A percentile compares a stretch with the other conserved stretches of the same genome.
Evolutionary conservation across 2,797 vertebrate species (phyloP).

Genomic region (Coregonus suidteri): DNA sequence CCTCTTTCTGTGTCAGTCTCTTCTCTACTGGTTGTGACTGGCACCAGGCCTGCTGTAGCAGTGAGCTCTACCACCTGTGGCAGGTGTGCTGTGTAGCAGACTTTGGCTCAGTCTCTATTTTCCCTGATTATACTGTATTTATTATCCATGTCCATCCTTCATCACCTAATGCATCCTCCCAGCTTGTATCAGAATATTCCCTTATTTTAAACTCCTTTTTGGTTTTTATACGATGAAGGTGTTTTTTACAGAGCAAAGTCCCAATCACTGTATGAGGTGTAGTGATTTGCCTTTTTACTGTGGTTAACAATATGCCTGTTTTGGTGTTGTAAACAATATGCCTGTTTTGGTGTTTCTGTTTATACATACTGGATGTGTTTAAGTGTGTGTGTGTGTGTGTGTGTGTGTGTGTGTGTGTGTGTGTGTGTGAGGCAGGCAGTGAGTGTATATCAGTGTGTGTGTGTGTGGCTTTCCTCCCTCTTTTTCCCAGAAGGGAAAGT

Average conservation of each 20-base stretch:
- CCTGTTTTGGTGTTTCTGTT: not conserved
- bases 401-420: constrained; percentile 13
- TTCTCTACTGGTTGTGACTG: not conserved
- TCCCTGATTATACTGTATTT: not conserved
- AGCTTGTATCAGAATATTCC: not conserved
- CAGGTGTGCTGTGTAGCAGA: constrained; percentile 52
- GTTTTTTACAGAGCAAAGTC: not conserved
- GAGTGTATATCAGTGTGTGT: not conserved
- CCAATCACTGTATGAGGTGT: not conserved
- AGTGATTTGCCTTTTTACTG: not conserved
- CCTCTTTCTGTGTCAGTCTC: not conserved
- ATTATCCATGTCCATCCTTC: not conserved
- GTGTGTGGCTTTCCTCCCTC: constrained; percentile 75
- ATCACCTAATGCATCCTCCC: not conserved
- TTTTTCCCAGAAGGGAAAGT: constrained; percentile 80
- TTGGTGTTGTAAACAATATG: not conserved
- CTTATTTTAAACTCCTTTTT: not conserved
- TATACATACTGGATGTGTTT: not conserved
- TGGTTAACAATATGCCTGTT: not conserved
- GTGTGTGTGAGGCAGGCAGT: constrained; percentile 11
- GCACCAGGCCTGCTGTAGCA: not conserved
- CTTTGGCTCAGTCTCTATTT: not conserved
- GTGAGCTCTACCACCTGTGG: constrained; percentile 58
- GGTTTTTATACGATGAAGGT: not conserved
- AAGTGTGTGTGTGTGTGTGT: not conserved